Conservation (phyloP, 2,797 vertebrate species). For the Eidolon dupreanum region DNA sequence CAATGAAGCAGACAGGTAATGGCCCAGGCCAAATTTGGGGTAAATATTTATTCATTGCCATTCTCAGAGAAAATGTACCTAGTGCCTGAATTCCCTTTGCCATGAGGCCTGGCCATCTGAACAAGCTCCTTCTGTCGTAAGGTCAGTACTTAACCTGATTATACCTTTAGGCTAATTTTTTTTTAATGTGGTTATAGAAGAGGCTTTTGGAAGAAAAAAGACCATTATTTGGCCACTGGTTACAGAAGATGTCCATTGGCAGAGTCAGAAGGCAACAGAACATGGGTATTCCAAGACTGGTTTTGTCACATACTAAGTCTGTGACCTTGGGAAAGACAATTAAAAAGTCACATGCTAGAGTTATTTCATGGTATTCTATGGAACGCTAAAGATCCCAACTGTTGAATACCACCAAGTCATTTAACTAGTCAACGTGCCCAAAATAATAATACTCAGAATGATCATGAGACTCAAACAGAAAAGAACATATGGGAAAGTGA, state of each 20-base stretch:
- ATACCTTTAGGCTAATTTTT: slow-evolving; percentile 55
- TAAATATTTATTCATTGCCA: slow-evolving; percentile 60
- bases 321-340: slow-evolving; percentile 45
- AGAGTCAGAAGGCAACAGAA: not conserved
- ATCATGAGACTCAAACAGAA: not conserved
- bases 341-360: not conserved
- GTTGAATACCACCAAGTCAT: not conserved
- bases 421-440: not conserved
- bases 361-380: not conserved
- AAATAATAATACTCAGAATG: not conserved
- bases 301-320: not conserved
- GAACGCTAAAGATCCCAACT: not conserved
- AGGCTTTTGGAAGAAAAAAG: slow-evolving; percentile 10
- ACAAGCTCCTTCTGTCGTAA: not conserved
- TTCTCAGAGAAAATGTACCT: slow-evolving; percentile 40
- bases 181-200: slow-evolving; percentile 38
- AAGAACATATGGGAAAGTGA: not conserved
- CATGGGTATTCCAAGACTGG: not conserved
- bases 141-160: slow-evolving; percentile 46
- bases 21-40: slow-evolving; percentile 16
- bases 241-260: not conserved
- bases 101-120: not conserved
- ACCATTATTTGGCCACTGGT: not conserved
- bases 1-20: slow-evolving; percentile 63
- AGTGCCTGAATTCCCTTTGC: not conserved